These are phyloP conservation scores for Urophycis tenuis DNA, from an alignment of 2,797 vertebrate genomes.

Conservation along the genomic window DNA sequence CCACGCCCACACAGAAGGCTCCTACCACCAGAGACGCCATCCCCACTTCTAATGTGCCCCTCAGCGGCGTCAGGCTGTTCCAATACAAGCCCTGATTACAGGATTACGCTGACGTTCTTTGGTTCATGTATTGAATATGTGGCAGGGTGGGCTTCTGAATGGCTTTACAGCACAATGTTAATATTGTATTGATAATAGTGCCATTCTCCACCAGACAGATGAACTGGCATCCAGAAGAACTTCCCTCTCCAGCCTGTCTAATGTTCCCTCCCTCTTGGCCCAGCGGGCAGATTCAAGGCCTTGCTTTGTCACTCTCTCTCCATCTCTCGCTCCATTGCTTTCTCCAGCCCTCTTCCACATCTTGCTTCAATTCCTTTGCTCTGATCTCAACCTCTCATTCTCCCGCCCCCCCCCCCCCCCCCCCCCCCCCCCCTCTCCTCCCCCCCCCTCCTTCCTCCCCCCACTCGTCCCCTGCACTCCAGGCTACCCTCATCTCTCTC, in stretches of 20 bases:
- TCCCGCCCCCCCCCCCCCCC: background rate
- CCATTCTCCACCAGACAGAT: background rate
- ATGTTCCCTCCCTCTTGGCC: background rate
- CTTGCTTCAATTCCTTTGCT: background rate
- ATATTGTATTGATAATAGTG: background rate
- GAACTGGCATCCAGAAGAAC: too few species aligned
- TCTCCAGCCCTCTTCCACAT: background rate
- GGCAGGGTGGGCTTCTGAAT: background rate
- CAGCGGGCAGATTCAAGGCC: background rate
- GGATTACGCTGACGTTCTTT: background rate
- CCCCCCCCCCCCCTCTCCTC: too few species aligned
- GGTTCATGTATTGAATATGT: background rate
- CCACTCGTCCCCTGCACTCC: background rate
- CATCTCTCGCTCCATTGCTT: too few species aligned
- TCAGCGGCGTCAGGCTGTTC: background rate
- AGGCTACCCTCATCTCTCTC: background rate
- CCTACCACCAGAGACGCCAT: background rate
- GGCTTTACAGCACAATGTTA: background rate
- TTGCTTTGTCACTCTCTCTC: background rate
- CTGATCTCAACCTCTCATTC: background rate
- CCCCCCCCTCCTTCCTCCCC: too few species aligned
- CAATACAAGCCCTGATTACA: too few species aligned
- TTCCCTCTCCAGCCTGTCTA: background rate
- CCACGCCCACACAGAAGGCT: background rate
- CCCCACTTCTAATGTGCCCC: background rate